A percentile compares a stretch with the other conserved stretches of the same genome.
phyloP scores from a whole-genome alignment of 2,113 vertebrate genomes.

The Todiramphus saurophagus region DNA sequence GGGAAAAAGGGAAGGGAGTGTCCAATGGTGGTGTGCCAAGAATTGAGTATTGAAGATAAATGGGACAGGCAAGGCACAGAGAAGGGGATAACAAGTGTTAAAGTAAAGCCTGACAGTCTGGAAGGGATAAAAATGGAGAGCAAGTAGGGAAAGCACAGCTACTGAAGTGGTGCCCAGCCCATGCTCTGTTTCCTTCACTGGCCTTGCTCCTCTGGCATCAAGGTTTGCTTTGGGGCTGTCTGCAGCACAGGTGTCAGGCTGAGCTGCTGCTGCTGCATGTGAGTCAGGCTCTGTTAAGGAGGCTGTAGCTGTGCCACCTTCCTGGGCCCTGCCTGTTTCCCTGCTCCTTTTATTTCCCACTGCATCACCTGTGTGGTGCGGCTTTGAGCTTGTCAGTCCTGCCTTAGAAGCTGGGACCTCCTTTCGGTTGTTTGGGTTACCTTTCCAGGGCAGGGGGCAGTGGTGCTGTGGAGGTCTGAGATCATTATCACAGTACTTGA shows the following conservation, averaged over 20 bases:
- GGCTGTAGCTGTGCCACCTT: not conserved
- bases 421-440: not conserved
- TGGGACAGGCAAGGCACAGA: not conserved
- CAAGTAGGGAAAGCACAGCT: not conserved
- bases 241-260: not conserved
- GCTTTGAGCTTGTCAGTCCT: not conserved
- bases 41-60: not conserved
- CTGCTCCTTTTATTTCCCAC: not conserved
- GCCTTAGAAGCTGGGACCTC: not conserved
- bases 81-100: not conserved
- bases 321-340: not conserved
- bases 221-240: not conserved
- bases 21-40: not conserved
- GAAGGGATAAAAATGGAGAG: not conserved
- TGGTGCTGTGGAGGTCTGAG: not conserved
- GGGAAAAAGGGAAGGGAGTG: not conserved
- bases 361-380: accelerated
- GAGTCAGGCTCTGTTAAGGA: not conserved
- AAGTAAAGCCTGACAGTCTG: not conserved
- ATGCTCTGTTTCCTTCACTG: not conserved
- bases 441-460: not conserved
- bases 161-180: not conserved
- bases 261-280: not conserved
- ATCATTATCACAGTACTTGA: not conserved
- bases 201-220: not conserved